phyloP scores from a whole-genome alignment of 2,113 vertebrate genomes.

The Zingel zingel region DNA sequence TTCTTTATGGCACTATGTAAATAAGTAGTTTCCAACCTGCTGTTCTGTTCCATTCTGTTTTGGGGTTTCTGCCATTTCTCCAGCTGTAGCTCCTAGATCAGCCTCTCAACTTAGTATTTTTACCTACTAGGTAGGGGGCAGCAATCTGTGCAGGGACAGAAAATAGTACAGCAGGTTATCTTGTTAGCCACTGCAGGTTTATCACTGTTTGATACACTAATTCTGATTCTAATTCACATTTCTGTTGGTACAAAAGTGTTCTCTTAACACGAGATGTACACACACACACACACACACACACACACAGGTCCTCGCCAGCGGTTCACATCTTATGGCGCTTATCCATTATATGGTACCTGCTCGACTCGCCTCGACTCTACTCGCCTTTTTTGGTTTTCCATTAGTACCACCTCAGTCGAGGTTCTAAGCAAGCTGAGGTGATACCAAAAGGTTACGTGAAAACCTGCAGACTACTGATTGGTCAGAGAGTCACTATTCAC shows the following conservation, averaged over 20 bases:
- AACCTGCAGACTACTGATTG: too few species aligned
- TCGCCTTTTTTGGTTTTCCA: too few species aligned
- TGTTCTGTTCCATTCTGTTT: conserved; percentile 20
- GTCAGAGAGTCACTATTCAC: too few species aligned
- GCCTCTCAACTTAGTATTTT: conserved; percentile 6
- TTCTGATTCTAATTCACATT: conserved; percentile 6
- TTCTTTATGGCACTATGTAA: conserved; percentile 6
- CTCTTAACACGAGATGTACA: not conserved
- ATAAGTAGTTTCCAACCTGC: conserved; percentile 31
- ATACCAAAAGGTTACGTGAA: too few species aligned
- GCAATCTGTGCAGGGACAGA: not conserved
- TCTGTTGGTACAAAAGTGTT: too few species aligned
- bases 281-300: conserved; percentile 3
- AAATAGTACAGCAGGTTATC: not conserved
- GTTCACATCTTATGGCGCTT: not conserved
- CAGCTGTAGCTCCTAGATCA: conserved; percentile 17
- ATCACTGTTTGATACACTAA: not conserved
- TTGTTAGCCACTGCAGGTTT: too few species aligned
- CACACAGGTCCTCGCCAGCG: not conserved
- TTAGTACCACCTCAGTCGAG: too few species aligned
- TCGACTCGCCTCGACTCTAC: too few species aligned
- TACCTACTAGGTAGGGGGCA: not conserved
- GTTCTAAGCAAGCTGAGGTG: too few species aligned
- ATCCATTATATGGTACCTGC: too few species aligned
- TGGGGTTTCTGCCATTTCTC: not conserved